Percentiles rank a stretch among this genome's conserved stretches.
Conservation (phyloP, 2,113 vertebrate genomes). For the Todiramphus chloris region DNA sequence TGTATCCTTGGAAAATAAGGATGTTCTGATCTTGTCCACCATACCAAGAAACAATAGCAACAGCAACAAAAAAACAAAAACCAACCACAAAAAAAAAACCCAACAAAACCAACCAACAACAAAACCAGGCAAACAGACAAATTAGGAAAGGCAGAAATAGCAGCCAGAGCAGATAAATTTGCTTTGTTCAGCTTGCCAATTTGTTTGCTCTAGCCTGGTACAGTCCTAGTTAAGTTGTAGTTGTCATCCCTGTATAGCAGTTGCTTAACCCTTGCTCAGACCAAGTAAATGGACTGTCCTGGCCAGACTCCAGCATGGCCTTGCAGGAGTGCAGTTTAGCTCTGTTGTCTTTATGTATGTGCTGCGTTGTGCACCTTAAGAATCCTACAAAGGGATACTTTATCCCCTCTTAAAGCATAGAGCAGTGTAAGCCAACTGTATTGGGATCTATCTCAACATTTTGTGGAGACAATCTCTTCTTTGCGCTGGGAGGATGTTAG, state of each 20-base stretch:
- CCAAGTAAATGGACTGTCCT: neutral
- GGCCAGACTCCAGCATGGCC: no score
- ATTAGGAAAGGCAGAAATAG: neutral
- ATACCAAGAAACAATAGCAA: neutral
- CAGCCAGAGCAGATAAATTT: neutral
- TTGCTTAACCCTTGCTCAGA: neutral
- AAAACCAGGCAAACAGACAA: neutral
- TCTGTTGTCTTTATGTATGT: neutral
- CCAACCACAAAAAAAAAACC: no score
- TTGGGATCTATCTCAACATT: neutral
- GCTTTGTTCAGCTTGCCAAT: neutral
- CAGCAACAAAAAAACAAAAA: neutral
- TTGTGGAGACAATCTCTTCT: neutral
- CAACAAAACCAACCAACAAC: neutral
- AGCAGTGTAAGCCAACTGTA: neutral
- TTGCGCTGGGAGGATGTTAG: neutral
- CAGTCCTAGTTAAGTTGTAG: neutral
- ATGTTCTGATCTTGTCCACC: neutral
- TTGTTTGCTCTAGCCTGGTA: neutral
- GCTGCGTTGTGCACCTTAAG: neutral
- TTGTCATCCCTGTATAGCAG: neutral
- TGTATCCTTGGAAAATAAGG: neutral
- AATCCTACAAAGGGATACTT: neutral
- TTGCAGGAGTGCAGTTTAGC: neutral
- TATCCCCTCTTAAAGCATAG: neutral